Percentiles rank a stretch among this genome's conserved stretches.
Evolutionary conservation across 2,113 vertebrate genomes (phyloP).

Genomic region (Dicentrarchus labrax): DNA sequence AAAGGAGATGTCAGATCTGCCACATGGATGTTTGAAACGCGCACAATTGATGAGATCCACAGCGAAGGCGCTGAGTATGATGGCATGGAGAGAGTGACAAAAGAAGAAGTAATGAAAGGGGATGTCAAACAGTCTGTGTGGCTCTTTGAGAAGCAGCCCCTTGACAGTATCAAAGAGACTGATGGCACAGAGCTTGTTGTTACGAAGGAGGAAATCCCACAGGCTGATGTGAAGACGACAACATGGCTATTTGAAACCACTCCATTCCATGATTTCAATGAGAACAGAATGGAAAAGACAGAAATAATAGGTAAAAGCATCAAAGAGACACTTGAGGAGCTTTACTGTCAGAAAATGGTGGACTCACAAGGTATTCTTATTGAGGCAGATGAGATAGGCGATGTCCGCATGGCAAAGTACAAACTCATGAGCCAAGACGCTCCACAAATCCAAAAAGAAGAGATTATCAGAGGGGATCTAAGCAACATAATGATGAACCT

Average conservation of each 20-base stretch:
- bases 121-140: slow-evolving; percentile 93
- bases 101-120: slow-evolving; percentile 91
- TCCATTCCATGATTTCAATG: slow-evolving; percentile 89
- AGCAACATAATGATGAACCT: slow-evolving; percentile 92
- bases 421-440: slow-evolving; percentile 89
- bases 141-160: slow-evolving; percentile 93
- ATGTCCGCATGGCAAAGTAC: slow-evolving; percentile 94
- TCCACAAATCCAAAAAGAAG: slow-evolving; percentile 91
- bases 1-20: slow-evolving; percentile 91
- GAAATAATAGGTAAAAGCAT: slow-evolving; percentile 92
- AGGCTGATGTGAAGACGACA: slow-evolving; percentile 91
- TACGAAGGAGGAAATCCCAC: slow-evolving; percentile 88
- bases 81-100: slow-evolving; percentile 88
- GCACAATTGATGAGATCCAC: slow-evolving; percentile 88
- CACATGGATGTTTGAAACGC: slow-evolving; percentile 95
- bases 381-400: slow-evolving; percentile 91
- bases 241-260: slow-evolving; percentile 95
- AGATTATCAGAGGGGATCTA: slow-evolving; percentile 89
- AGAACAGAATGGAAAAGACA: slow-evolving; percentile 84
- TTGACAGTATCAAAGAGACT: slow-evolving; percentile 88
- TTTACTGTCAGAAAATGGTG: slow-evolving; percentile 91
- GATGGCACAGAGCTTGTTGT: slow-evolving; percentile 79
- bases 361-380: slow-evolving; percentile 92
- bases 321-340: slow-evolving; percentile 90
- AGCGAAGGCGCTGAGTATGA: slow-evolving; percentile 85